A percentile compares a stretch with the other conserved stretches of the same genome.
Conservation (phyloP, 2,113 vertebrate species). For the Felis chaus region DNA sequence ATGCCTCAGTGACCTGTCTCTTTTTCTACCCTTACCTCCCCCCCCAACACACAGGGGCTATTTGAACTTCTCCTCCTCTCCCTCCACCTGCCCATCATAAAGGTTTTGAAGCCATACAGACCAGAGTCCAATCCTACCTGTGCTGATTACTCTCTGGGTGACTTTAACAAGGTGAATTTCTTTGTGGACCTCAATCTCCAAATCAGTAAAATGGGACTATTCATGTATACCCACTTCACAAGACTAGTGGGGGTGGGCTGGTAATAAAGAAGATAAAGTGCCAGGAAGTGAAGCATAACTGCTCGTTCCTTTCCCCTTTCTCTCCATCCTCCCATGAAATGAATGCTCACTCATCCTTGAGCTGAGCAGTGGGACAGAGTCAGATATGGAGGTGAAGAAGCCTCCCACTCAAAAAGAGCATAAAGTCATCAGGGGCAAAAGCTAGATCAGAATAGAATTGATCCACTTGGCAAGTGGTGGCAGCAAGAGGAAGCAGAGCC, state of each 20-base stretch:
- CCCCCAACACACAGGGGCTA: no score
- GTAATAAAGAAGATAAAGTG: background rate
- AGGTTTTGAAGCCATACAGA: background rate
- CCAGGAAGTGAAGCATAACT: background rate
- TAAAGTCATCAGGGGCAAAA: background rate
- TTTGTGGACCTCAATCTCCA: background rate
- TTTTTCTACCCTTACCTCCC: background rate
- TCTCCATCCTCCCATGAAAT: background rate
- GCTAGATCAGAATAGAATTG: background rate
- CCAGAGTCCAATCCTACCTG: background rate
- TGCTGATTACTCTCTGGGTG: background rate
- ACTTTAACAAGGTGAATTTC: background rate
- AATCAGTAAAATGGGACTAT: constrained; percentile 27
- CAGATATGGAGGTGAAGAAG: background rate
- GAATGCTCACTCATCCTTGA: background rate
- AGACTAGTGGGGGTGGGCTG: background rate
- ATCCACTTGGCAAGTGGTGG: no score
- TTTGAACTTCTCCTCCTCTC: background rate
- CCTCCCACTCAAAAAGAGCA: background rate
- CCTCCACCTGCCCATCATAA: background rate
- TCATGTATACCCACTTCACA: background rate
- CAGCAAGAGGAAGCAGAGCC: background rate
- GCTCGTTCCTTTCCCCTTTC: background rate
- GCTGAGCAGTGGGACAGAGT: background rate
- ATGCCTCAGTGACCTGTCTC: background rate